These are phyloP conservation scores for Thumatha senex DNA, from an alignment of 2,888 invertebrate species.

Conservation along the genomic window DNA sequence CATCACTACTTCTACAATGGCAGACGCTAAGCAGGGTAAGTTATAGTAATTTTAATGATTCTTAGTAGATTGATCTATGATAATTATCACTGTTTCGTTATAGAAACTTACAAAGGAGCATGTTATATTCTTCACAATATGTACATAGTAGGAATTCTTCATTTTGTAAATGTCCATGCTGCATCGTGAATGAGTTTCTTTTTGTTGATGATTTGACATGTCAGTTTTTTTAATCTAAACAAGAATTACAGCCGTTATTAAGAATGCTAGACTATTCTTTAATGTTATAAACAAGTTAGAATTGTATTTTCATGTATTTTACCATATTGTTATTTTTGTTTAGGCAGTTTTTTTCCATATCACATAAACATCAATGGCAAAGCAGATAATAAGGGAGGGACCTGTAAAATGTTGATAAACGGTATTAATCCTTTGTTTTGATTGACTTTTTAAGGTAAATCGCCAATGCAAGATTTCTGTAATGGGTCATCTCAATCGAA, in stretches of 20 bases:
- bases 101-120: neutral
- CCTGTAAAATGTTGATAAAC: too few species aligned
- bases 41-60: constrained; percentile 28
- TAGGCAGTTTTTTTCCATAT: too few species aligned
- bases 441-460: constrained; percentile 52
- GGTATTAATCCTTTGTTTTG: neutral
- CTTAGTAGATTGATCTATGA: neutral
- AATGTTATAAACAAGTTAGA: too few species aligned
- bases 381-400: too few species aligned
- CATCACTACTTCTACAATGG: constrained; percentile 69
- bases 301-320: too few species aligned
- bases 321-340: too few species aligned
- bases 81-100: neutral
- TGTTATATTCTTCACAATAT: neutral
- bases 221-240: neutral
- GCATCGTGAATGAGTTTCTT: constrained; percentile 59
- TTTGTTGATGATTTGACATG: constrained; percentile 24
- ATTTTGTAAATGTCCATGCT: constrained; percentile 41
- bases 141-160: neutral
- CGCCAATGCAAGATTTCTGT: constrained; percentile 63
- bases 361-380: too few species aligned
- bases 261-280: too few species aligned
- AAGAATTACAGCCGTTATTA: too few species aligned
- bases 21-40: constrained; percentile 81
- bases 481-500: constrained; percentile 70